Base-by-base conservation (phyloP, 2,888 invertebrate species). In the Eristalis arbustorum region DNA sequence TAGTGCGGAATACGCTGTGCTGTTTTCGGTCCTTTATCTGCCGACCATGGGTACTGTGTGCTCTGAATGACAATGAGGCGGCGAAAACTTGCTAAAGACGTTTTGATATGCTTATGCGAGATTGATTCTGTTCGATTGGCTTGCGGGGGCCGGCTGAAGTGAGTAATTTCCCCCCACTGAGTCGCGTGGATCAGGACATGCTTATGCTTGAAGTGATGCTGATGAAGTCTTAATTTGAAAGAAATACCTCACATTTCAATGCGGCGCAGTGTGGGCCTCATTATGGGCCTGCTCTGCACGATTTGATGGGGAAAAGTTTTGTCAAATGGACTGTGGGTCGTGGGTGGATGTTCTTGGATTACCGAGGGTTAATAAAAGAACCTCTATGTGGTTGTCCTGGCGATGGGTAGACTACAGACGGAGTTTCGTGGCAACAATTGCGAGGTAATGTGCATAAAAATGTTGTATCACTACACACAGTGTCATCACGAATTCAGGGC, bases 111-210 rank as follows among this genome's bases (percentile, higher is more conserved):
- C 74, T 74, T 67, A 81, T 82, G 61, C 68, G 49, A 71, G 73
- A 83, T 83, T 87, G 87, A 83, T 87, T 87, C 28, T 14, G 42
- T 78, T 87, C 87, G 75, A 87, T 78, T 83, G 74, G 74, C 66
- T 73, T 61, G 69, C 66, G 64, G 62, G 34, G 42, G 64, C 18
- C 66, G 56, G 66, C 62, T 75, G 67, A 40, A 71, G 67, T 68
- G 68, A 80, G 73, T 78, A 42, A 73, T 78, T 78, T n/a, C n/a
- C 22, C 3, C 3, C 13, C 37, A 68, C 66, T 77, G 71, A 56
- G 71, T 66, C 37, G 18, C n/a, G 1, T 14, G 23, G 25, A 68
- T 61, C 61, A 37, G 71, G 37, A 23, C 37, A 59, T 37, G 5
- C 37, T 59, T 71, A 59, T 71, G n/a, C 40, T 25, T 79, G 40